Base-by-base conservation (phyloP, 2,888 invertebrate species). In the Parnassius apollo region DNA sequence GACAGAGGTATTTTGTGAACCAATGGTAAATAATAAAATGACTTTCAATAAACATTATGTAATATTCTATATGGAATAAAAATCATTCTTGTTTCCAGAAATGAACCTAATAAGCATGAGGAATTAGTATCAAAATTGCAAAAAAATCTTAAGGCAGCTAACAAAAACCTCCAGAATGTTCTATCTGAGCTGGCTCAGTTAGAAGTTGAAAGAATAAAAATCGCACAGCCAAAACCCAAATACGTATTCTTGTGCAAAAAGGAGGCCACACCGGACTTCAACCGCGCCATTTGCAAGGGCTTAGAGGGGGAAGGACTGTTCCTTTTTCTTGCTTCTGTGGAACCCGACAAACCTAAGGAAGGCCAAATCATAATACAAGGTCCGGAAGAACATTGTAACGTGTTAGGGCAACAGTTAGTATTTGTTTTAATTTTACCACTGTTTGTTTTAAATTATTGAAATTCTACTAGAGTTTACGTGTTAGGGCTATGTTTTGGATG, bases 181-280 rank as follows among this genome's bases (percentile, higher is more conserved):
- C 81, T 96, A 1, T 93, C 94, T 69, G 96, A 96, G 66, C 75
- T 96, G 2, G 96, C 96, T 1, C 85, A 91, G n/a, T 78, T 89
- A n/a, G 96, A 96, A 81, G 94, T 94, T 0, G 88, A 93, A 2
- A 93, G 93, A 74, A 87, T 96, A 46, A 94, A 93, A 74, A 76
- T 72, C 13, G 65, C 75, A 0, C 67, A 77, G 0, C 90, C 93
- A 0, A 78, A 83, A 61, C 94, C 94, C 0, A 93, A 93, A 73
- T 95, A 91, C 73, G 85, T 93, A 65, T 88, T 88, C 44, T 78
- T 95, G 74, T 94, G 93, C 73, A 93, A 95, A 68, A 95, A 95
- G 71, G 96, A 96, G 75, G 96, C 95, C 0, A 96, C 96, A 69
- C 92, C 94, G 8, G 96, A 96, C 73, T 97, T 96, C 74, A 94